Percentiles rank a stretch among this genome's conserved stretches.
These are phyloP conservation scores for Heloderma charlesbogerti DNA, from an alignment of 2,113 vertebrate genomes.

Conservation along the genomic window DNA sequence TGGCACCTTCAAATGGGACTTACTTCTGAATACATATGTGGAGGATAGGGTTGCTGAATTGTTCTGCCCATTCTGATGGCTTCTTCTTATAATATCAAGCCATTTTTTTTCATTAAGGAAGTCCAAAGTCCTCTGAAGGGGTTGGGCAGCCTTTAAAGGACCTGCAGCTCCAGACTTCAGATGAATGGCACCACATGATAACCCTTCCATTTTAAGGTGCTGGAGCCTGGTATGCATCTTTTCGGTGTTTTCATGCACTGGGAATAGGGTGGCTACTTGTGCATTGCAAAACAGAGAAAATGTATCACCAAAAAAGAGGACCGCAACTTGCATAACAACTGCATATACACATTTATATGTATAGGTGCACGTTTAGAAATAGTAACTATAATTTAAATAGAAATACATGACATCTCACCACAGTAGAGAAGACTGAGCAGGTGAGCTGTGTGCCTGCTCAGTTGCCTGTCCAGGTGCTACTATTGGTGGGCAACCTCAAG, in stretches of 20 bases:
- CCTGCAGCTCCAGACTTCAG: constrained; percentile 20
- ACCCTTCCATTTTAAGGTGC: neutral
- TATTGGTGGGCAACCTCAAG: no score
- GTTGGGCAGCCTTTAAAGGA: neutral
- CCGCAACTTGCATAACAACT: no score
- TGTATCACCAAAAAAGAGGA: no score
- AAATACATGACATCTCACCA: no score
- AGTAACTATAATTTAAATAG: no score
- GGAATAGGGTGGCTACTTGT: no score
- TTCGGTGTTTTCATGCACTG: constrained; percentile 7
- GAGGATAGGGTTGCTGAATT: neutral
- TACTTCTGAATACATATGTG: neutral
- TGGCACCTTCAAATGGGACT: neutral
- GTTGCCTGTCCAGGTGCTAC: no score
- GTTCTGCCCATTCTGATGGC: neutral
- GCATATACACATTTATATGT: no score
- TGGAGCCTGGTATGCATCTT: constrained; percentile 14
- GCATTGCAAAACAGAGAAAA: no score
- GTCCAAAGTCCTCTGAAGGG: neutral
- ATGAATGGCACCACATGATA: neutral
- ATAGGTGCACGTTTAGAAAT: no score
- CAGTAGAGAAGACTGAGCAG: neutral
- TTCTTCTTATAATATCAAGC: neutral
- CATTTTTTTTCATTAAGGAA: neutral
- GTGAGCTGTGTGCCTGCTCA: no score